Evolutionary conservation across 1,140 invertebrate species (phyloP).

Genomic region (Drusus annulatus): DNA sequence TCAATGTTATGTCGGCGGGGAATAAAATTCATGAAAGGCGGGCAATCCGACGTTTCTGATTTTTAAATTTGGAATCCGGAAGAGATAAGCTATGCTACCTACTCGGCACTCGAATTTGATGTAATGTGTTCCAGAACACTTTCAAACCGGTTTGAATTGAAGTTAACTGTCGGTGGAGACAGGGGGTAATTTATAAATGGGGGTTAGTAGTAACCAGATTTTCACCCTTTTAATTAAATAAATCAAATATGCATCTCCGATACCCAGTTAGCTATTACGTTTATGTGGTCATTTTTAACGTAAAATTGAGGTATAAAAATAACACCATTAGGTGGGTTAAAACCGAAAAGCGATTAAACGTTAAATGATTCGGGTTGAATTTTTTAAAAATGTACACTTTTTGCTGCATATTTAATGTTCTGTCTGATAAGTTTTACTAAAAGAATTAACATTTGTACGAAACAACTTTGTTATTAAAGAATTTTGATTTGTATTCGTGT

Average conservation of each 20-base stretch:
- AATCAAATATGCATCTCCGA: not conserved
- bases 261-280: no score
- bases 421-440: no score
- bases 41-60: constrained; percentile 6
- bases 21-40: not conserved
- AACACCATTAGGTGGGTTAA: no score
- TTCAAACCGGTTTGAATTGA: constrained; percentile 20
- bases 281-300: no score
- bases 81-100: not conserved
- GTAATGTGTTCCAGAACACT: constrained; percentile 26
- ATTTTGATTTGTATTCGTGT: no score
- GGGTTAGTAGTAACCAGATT: constrained; percentile 15
- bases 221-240: not conserved
- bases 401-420: no score
- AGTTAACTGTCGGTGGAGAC: constrained; percentile 1
- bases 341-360: no score
- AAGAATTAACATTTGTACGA: no score
- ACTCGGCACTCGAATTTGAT: constrained; percentile 2
- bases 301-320: no score
- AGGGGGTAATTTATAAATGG: not conserved
- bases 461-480: no score
- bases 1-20: not conserved
- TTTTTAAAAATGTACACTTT: no score
- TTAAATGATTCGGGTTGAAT: no score
- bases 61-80: constrained; percentile 29